Evolutionary conservation across 2,888 invertebrate genomes (phyloP).

Genomic region (Caenorhabditis wallacei): DNA sequence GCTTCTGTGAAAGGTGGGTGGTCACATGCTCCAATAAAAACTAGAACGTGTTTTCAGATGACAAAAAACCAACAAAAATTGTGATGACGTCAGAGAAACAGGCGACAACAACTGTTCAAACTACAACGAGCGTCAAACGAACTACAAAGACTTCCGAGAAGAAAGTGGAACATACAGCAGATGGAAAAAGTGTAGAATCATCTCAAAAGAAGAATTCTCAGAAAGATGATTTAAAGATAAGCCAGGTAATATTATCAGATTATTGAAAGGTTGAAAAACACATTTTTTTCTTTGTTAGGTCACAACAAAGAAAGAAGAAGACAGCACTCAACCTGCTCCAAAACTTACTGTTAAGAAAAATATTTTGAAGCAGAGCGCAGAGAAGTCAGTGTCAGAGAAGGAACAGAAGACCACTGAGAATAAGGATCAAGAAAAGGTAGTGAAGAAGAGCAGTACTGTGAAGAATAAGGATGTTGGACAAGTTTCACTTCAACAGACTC

Average conservation of each 20-base stretch:
- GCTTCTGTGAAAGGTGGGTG: constrained; percentile 20
- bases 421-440: constrained; percentile 41
- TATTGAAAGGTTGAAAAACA: background rate
- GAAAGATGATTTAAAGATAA: constrained; percentile 68
- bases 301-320: constrained; percentile 70
- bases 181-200: constrained; percentile 67
- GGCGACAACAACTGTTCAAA: constrained; percentile 69
- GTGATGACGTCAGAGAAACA: constrained; percentile 66
- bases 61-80: constrained; percentile 60
- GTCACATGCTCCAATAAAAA: background rate
- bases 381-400: constrained; percentile 67
- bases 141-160: constrained; percentile 63
- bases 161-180: constrained; percentile 64
- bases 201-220: constrained; percentile 64
- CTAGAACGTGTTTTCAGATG: constrained; percentile 30
- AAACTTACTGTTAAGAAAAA: constrained; percentile 68
- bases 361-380: constrained; percentile 63
- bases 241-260: constrained; percentile 43
- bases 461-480: constrained; percentile 57
- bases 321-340: constrained; percentile 54
- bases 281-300: constrained; percentile 53
- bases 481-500: constrained; percentile 52
- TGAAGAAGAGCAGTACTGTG: constrained; percentile 61
- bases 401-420: constrained; percentile 60
- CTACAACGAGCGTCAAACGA: constrained; percentile 66